phyloP scores from a whole-genome alignment of 2,797 vertebrate species.

The Loriculus beryllinus region DNA sequence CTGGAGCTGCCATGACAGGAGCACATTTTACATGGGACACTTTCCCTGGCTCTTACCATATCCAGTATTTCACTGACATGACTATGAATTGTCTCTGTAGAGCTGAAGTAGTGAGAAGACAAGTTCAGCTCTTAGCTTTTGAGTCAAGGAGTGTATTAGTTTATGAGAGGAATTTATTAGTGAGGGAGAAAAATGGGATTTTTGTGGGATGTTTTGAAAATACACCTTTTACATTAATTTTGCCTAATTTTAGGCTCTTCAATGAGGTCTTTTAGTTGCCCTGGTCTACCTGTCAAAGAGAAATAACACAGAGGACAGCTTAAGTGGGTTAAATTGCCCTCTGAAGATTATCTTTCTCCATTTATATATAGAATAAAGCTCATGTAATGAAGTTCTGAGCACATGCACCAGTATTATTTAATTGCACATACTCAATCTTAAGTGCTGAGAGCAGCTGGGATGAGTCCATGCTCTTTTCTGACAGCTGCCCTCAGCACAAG shows the following conservation, averaged over 20 bases:
- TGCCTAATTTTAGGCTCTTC: not conserved
- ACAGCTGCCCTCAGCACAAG: not conserved
- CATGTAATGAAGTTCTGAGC: rapidly evolving
- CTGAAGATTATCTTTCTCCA: not conserved
- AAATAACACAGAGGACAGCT: not conserved
- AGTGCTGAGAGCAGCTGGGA: not conserved
- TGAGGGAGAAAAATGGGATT: not conserved
- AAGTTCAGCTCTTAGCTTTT: not conserved
- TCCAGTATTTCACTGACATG: not conserved
- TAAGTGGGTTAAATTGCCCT: not conserved
- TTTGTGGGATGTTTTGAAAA: not conserved
- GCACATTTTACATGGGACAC: rapidly evolving
- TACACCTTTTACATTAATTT: not conserved
- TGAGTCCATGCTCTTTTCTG: not conserved
- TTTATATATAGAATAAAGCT: not conserved
- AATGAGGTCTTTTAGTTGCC: not conserved
- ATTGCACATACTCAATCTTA: not conserved
- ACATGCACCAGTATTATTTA: not conserved
- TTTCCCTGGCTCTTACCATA: not conserved
- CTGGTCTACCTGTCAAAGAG: not conserved
- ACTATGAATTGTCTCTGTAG: not conserved
- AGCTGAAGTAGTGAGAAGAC: not conserved
- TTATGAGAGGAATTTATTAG: not conserved
- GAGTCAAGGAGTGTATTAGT: not conserved
- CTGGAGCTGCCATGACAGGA: not conserved